Evolutionary conservation across 2,888 invertebrate species (phyloP).

Genomic region (Thymelicus sylvestris): DNA sequence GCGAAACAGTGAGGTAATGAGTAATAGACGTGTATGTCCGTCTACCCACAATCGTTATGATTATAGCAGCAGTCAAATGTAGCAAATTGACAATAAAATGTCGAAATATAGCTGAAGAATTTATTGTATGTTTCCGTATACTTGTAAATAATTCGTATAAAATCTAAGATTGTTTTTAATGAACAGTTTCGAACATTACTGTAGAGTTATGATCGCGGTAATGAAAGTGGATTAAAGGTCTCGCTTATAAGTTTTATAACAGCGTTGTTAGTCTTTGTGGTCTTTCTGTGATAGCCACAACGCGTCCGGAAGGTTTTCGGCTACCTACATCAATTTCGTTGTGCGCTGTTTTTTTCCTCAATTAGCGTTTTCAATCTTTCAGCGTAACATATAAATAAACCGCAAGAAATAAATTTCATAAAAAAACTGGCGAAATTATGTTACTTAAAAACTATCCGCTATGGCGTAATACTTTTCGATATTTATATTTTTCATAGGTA

Average conservation of each 20-base stretch:
- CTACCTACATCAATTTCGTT: too few relatives aligned
- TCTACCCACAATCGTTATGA: conserved; percentile 43
- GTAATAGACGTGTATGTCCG: conserved; percentile 54
- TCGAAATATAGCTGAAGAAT: conserved; percentile 19
- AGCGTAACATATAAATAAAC: neutral
- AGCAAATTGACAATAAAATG: conserved; percentile 30
- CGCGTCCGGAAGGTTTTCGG: too few relatives aligned
- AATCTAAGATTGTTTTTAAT: conserved; percentile 7
- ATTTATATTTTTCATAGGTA: too few relatives aligned
- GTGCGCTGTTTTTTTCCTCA: too few relatives aligned
- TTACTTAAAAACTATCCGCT: too few relatives aligned
- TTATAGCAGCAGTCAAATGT: conserved; percentile 25
- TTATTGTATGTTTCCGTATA: conserved; percentile 17
- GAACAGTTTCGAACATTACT: neutral
- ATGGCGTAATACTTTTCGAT: too few relatives aligned
- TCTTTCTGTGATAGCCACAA: too few relatives aligned
- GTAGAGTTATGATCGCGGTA: conserved; percentile 1
- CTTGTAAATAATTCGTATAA: conserved; percentile 15
- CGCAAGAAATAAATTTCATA: too few relatives aligned
- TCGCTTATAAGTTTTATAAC: too few relatives aligned
- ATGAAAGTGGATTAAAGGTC: neutral
- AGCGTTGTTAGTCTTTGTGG: too few relatives aligned
- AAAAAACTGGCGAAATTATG: too few relatives aligned
- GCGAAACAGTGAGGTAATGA: conserved; percentile 57
- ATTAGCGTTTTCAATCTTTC: too few relatives aligned